Evolutionary conservation across 2,113 vertebrate genomes (phyloP).

Genomic region (Salvelinus sp.): DNA sequence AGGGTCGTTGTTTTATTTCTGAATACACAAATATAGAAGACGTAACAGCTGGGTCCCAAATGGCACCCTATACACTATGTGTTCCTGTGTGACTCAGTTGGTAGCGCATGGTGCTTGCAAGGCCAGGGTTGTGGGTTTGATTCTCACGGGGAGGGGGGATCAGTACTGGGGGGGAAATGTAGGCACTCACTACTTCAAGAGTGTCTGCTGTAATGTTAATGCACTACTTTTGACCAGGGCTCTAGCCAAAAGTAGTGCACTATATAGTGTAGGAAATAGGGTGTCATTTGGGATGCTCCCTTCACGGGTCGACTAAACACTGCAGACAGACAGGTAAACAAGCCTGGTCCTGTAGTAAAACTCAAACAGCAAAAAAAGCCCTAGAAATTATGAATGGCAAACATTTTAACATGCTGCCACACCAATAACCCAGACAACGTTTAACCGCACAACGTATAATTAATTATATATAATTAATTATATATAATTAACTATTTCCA

Average conservation of each 20-base stretch:
- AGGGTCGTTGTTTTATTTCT: constrained; percentile 58
- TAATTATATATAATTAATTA: constrained; percentile 51
- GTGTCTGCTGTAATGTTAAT: too few species aligned
- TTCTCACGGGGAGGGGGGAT: too few species aligned
- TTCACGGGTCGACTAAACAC: constrained; percentile 38
- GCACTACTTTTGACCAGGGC: neutral
- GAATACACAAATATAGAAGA: constrained; percentile 58
- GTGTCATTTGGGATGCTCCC: constrained; percentile 7
- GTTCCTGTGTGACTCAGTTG: too few species aligned
- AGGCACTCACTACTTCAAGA: too few species aligned
- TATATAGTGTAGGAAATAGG: too few species aligned
- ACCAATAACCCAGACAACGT: constrained; percentile 74
- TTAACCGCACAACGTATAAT: constrained; percentile 79
- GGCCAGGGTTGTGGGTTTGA: too few species aligned
- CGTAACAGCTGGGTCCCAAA: too few species aligned
- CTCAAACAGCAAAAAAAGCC: constrained; percentile 70
- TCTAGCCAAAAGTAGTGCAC: too few species aligned
- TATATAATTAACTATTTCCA: constrained; percentile 64
- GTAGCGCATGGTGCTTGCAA: too few species aligned
- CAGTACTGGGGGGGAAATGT: too few species aligned
- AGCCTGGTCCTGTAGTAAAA: constrained; percentile 73
- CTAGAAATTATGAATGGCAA: constrained; percentile 58
- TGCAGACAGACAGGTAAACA: constrained; percentile 47
- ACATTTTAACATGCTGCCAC: constrained; percentile 71
- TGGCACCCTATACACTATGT: too few species aligned